phyloP scores from a whole-genome alignment of 2,888 invertebrate species.

The Monochamus alternatus region DNA sequence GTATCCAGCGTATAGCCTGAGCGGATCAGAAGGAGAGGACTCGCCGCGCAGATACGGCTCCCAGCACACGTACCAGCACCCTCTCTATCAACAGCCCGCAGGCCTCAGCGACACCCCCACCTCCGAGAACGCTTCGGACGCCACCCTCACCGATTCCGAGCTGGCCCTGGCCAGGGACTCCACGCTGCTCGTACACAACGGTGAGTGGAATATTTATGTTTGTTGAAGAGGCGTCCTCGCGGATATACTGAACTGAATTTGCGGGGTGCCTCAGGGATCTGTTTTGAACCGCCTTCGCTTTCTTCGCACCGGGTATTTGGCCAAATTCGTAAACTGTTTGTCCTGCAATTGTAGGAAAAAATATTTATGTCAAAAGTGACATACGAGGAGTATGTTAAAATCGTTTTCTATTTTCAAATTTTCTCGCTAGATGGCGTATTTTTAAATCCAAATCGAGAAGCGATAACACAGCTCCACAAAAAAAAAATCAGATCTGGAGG shows the following conservation, averaged over 20 bases:
- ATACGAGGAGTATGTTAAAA: too few species aligned
- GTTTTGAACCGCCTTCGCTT: too few species aligned
- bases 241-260: neutral
- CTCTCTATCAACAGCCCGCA: conserved; percentile 70
- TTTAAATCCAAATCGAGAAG: too few species aligned
- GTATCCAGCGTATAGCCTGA: conserved; percentile 86
- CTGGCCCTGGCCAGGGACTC: conserved; percentile 86
- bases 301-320: too few species aligned
- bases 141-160: conserved; percentile 88
- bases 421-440: too few species aligned
- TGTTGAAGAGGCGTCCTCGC: neutral
- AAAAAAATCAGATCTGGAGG: too few species aligned
- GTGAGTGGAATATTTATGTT: conserved; percentile 72
- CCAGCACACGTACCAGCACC: conserved; percentile 74
- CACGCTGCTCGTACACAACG: conserved; percentile 88
- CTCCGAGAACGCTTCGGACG: conserved; percentile 89
- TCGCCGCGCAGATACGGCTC: conserved; percentile 74
- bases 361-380: too few species aligned
- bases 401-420: too few species aligned
- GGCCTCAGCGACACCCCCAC: conserved; percentile 86
- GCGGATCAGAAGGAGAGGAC: conserved; percentile 84
- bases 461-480: too few species aligned
- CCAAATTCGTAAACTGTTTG: too few species aligned
- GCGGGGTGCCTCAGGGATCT: too few species aligned
- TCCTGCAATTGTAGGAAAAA: too few species aligned